phyloP scores from a whole-genome alignment of 2,797 vertebrate species.

The Pogonophryne albipinna region DNA sequence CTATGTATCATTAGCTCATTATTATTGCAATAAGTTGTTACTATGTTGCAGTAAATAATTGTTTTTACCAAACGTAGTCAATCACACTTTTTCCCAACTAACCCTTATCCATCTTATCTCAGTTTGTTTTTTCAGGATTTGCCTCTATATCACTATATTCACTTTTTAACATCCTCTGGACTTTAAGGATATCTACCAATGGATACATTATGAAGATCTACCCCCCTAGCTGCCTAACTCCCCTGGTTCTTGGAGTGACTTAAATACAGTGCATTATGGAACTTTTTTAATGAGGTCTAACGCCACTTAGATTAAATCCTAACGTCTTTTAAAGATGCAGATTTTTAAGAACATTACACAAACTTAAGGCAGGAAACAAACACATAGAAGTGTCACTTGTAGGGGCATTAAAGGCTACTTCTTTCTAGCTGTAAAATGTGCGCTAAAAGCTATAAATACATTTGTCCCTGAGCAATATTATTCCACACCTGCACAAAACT shows the following conservation, averaged over 20 bases:
- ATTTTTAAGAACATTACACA: background rate
- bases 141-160: too few species aligned
- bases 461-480: background rate
- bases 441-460: background rate
- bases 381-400: background rate
- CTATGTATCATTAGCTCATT: background rate
- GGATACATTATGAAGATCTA: conserved; percentile 48
- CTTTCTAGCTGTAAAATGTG: too few species aligned
- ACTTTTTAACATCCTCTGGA: too few species aligned
- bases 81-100: background rate
- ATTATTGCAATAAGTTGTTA: background rate
- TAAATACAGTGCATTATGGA: background rate
- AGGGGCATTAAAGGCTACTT: background rate
- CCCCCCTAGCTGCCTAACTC: conserved; percentile 17
- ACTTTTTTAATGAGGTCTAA: too few species aligned
- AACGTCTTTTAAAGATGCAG: background rate
- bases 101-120: conserved; percentile 31
- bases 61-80: background rate
- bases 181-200: conserved; percentile 34
- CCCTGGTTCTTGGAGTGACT: background rate
- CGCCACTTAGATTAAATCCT: background rate
- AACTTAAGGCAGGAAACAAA: background rate
- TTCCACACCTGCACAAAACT: background rate
- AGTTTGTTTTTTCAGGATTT: conserved; percentile 24
- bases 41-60: background rate